Evolutionary conservation across 92 coral and sea anemone genomes (phyloP).

Genomic region (Porites evermanni): DNA sequence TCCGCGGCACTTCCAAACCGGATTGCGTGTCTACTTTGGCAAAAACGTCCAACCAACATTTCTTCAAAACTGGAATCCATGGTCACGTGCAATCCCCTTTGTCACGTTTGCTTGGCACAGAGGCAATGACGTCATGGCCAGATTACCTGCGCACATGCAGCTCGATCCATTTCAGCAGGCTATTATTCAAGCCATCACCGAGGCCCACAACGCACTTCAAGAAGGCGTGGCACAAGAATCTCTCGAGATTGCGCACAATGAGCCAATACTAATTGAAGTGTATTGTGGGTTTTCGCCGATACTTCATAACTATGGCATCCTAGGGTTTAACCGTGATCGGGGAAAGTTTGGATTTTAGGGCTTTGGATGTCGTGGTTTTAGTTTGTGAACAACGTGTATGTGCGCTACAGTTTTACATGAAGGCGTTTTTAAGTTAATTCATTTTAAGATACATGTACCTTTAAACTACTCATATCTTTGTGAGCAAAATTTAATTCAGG

Average conservation of each 20-base stretch:
- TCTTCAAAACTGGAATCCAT: constrained; percentile 97
- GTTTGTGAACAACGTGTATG: not conserved
- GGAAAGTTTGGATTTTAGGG: constrained; percentile 83
- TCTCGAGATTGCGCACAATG: constrained; percentile 76
- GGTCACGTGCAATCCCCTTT: constrained; percentile 90
- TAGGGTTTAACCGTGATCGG: constrained; percentile 92
- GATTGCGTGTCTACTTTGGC: constrained; percentile 89
- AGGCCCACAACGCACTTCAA: constrained; percentile 73
- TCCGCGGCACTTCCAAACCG: constrained; percentile 89
- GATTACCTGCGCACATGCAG: constrained; percentile 75
- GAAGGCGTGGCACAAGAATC: constrained; percentile 82
- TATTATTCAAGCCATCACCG: constrained; percentile 65
- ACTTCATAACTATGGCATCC: constrained; percentile 85
- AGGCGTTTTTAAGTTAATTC: not conserved
- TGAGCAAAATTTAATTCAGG: not conserved
- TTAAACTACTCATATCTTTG: no score
- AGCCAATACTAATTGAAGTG: constrained; percentile 88
- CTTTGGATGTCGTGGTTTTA: not conserved
- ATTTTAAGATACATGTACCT: not conserved
- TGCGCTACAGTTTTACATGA: not conserved
- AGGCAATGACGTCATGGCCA: constrained; percentile 62
- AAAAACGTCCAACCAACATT: constrained; percentile 67
- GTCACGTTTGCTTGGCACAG: constrained; percentile 86
- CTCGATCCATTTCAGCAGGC: constrained; percentile 73
- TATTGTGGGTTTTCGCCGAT: constrained; percentile 92